These are phyloP conservation scores for Penaeus chinensis DNA, from an alignment of 1,140 invertebrate species.

Conservation along the genomic window DNA sequence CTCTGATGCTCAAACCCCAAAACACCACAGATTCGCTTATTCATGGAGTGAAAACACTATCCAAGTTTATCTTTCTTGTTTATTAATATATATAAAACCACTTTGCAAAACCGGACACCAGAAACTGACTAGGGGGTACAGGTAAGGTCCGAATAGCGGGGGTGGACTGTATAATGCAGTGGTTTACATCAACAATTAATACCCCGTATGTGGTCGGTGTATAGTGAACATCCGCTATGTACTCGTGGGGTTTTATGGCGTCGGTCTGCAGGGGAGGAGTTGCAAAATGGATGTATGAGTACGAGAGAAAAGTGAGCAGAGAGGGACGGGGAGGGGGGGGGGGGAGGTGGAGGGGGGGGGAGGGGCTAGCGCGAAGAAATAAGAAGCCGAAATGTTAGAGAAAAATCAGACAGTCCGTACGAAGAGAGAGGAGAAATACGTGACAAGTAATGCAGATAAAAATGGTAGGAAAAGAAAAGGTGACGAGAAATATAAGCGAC, in stretches of 20 bases:
- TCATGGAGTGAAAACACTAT: no score
- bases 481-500: not conserved
- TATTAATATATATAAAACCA: no score
- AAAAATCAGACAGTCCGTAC: not conserved
- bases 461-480: not conserved
- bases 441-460: not conserved
- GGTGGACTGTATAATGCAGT: slow-evolving; percentile 19
- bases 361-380: not conserved
- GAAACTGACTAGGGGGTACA: not conserved
- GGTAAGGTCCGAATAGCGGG: slow-evolving; percentile 10
- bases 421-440: not conserved
- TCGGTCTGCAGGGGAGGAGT: not conserved
- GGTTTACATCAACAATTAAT: slow-evolving; percentile 15
- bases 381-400: not conserved
- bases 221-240: slow-evolving; percentile 16
- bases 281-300: not conserved
- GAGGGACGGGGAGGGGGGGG: not conserved
- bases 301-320: not conserved
- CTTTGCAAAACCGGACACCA: not conserved
- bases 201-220: slow-evolving; percentile 13
- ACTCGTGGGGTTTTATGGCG: slow-evolving; percentile 6
- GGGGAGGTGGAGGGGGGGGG: not conserved
- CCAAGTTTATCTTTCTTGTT: no score
- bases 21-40: no score
- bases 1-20: no score